These are phyloP conservation scores for Plemyria rubiginata DNA, from an alignment of 2,888 invertebrate species.

Conservation along the genomic window DNA sequence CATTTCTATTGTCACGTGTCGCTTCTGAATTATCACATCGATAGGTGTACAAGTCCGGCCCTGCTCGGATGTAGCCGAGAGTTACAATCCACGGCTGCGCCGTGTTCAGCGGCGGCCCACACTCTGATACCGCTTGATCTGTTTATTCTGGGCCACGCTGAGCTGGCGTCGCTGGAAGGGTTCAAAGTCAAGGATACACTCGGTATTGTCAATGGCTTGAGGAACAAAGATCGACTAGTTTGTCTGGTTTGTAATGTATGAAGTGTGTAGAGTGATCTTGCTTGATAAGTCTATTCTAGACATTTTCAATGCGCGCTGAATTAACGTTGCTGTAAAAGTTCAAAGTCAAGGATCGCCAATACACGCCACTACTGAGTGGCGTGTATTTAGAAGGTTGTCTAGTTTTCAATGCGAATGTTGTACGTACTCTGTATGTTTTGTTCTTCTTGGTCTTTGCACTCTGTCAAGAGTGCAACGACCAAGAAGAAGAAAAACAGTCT, in stretches of 20 bases:
- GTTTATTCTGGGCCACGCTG: constrained; percentile 68
- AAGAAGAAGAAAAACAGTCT: too few relatives aligned
- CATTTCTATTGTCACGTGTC: constrained; percentile 25
- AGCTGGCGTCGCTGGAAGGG: constrained; percentile 40
- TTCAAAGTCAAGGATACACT: constrained; percentile 27
- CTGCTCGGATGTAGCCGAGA: constrained; percentile 64
- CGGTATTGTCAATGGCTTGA: background rate
- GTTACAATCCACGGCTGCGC: constrained; percentile 71
- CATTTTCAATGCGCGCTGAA: constrained; percentile 59
- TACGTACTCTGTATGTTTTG: too few relatives aligned
- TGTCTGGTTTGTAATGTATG: too few relatives aligned
- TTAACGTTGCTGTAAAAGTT: constrained; percentile 37
- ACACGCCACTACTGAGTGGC: too few relatives aligned
- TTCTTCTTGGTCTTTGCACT: too few relatives aligned
- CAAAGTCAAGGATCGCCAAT: constrained; percentile 27
- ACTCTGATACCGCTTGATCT: constrained; percentile 78
- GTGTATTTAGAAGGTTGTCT: too few relatives aligned
- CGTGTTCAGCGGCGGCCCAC: constrained; percentile 78
- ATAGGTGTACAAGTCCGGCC: constrained; percentile 47
- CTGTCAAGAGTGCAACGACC: too few relatives aligned
- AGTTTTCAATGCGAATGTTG: too few relatives aligned
- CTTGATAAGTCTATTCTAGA: too few relatives aligned
- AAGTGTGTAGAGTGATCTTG: too few relatives aligned
- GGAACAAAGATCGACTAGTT: too few relatives aligned
- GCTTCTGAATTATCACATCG: constrained; percentile 35